A percentile compares a stretch with the other conserved stretches of the same genome.
phyloP scores from a whole-genome alignment of 2,797 vertebrate genomes.

The Ptychobarbus kaznakovi region DNA sequence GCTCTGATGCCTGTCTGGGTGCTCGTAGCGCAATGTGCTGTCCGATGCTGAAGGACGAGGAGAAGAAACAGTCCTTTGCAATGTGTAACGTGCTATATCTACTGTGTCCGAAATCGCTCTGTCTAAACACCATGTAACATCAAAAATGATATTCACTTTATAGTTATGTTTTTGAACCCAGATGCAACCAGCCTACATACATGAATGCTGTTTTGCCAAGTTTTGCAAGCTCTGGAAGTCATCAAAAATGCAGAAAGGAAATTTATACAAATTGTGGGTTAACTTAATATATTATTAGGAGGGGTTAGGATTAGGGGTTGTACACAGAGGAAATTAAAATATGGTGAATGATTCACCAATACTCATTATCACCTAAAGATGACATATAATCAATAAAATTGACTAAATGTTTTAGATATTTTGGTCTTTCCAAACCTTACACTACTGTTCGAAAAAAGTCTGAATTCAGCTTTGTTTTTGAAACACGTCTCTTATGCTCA shows the following conservation, averaged over 20 bases:
- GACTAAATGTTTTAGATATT: neutral
- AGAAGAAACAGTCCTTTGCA: neutral
- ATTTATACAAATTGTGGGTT: neutral
- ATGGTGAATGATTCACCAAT: neutral
- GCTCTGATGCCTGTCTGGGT: constrained; percentile 10
- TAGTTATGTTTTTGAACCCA: neutral
- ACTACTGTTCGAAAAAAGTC: neutral
- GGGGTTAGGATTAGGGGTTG: too few species aligned
- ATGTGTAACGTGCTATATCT: neutral
- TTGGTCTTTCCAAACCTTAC: neutral
- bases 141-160: neutral
- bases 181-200: neutral
- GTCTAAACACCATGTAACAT: neutral
- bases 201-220: neutral
- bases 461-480: neutral
- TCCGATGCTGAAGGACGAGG: constrained; percentile 16
- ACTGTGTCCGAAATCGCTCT: neutral
- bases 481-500: neutral
- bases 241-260: neutral
- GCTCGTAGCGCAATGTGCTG: constrained; percentile 15
- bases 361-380: neutral
- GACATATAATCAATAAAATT: neutral
- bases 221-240: neutral
- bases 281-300: neutral
- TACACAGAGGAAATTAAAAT: neutral